Evolutionary conservation across 23 tunicate genomes (phyloP).

Genomic region (Diplosoma virens): DNA sequence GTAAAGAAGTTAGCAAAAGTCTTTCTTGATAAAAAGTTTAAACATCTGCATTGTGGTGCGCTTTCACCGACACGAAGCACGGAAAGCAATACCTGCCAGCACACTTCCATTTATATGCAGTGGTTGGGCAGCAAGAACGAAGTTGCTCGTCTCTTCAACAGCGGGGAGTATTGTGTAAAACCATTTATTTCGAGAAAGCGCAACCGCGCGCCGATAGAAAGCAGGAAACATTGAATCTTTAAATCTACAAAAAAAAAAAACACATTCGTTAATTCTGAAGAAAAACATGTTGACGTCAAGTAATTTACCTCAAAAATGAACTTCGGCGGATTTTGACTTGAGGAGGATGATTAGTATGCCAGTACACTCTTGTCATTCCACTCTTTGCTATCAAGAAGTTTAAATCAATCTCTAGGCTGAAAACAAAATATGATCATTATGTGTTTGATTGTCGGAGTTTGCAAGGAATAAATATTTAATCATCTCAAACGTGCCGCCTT

Average conservation of each 20-base stretch:
- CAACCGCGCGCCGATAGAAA: constrained; percentile 63
- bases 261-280: neutral
- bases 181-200: constrained; percentile 32
- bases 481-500: no score
- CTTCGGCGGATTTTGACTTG: no score
- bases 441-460: no score
- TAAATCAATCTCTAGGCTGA: constrained; percentile 47
- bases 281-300: neutral
- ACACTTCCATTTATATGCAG: constrained; percentile 18
- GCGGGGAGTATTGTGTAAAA: constrained; percentile 17
- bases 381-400: constrained; percentile 54
- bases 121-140: constrained; percentile 42
- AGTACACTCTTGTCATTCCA: constrained; percentile 54
- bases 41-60: no score
- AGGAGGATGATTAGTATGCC: no score
- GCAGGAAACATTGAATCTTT: constrained; percentile 41
- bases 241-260: constrained; percentile 25
- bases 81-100: no score
- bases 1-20: no score
- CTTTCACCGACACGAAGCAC: no score
- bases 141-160: neutral
- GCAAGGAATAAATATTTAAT: no score
- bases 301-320: neutral
- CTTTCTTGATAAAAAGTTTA: no score
- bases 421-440: neutral